These are phyloP conservation scores for Campoplex nolae DNA, from an alignment of 2,888 invertebrate species.

Conservation along the genomic window DNA sequence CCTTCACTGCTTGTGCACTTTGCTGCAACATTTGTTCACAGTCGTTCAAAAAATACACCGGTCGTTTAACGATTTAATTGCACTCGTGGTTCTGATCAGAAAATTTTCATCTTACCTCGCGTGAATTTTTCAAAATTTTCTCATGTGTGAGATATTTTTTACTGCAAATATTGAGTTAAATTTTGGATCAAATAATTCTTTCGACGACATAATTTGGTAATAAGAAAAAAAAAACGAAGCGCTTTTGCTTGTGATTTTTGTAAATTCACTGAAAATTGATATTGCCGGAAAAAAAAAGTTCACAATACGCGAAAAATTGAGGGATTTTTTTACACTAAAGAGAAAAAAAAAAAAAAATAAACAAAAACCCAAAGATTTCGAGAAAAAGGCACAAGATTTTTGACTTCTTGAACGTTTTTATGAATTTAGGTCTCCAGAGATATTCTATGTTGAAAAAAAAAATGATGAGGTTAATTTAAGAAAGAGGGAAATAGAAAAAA, in stretches of 20 bases:
- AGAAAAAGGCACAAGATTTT: slow-evolving; percentile 78
- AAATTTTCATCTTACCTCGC: not conserved
- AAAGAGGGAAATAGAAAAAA: slow-evolving; percentile 65
- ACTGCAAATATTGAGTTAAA: not conserved
- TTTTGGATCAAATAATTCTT: not conserved
- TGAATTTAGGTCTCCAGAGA: slow-evolving; percentile 84
- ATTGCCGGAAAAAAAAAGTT: not conserved
- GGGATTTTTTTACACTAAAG: not conserved
- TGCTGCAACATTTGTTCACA: slow-evolving; percentile 28
- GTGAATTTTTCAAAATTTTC: not conserved
- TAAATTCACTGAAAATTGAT: not conserved
- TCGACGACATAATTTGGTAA: not conserved
- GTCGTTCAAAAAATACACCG: not conserved
- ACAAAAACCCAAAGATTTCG: slow-evolving; percentile 62
- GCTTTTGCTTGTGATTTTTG: not conserved
- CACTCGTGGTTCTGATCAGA: not conserved
- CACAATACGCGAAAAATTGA: not conserved
- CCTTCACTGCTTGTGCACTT: slow-evolving; percentile 55
- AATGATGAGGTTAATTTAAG: slow-evolving; percentile 81
- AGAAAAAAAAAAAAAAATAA: slow-evolving; percentile 62
- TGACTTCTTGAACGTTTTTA: slow-evolving; percentile 84
- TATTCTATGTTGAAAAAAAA: slow-evolving; percentile 78
- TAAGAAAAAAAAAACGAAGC: not conserved
- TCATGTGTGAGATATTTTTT: not conserved
- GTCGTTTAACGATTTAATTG: not conserved